Base-by-base conservation (phyloP, 2,113 vertebrate genomes). In the Oostethus manadensis region DNA sequence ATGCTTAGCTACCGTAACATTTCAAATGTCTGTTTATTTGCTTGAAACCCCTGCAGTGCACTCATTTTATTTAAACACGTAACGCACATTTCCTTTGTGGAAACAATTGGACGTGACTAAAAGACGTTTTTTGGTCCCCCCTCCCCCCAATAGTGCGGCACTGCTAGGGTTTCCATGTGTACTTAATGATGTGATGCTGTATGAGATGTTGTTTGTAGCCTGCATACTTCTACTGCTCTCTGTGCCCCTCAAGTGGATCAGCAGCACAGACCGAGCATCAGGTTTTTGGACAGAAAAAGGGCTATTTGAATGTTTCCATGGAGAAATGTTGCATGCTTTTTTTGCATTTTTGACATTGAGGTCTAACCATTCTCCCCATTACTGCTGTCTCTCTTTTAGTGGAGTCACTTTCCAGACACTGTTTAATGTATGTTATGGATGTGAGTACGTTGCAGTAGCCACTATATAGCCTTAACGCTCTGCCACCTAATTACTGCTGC, bases 401-500 rank as follows among this genome's bases (percentile, higher is more conserved):
- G 93, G 92, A 94, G 91, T 94, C 94, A 94, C 92, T 93, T 93
- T 92, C 92, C 92, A 94, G 93, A 90, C 92, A 94, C 91, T 95
- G 92, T 94, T 94, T 90, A 92, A 93, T 95, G 89, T 95, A 93
- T 94, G 91, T 96, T 94, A 92, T 95, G 92, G 92, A 94, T 96
- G 93, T 94, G 93, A 96, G 92, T 95, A 95, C 93, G 90, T 90
- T 93, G 92, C 89, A 90, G 88, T 93, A 94, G 93, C 92, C 84
- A 90, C 88, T 81, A 91, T 18, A 22, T 50, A 42, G 38, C 38
- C 38, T 13, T 55, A 38, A 15, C 20, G 93, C 93, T 92, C 94
- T 94, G 82, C 94, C 93, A 96, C 94, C 94, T 94, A 91, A 84
- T 90, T 90, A 86, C 90, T 47, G 62, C 62, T 72, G 57, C 44